phyloP scores from a whole-genome alignment of 2,888 invertebrate species.

The Agrilus mali region DNA sequence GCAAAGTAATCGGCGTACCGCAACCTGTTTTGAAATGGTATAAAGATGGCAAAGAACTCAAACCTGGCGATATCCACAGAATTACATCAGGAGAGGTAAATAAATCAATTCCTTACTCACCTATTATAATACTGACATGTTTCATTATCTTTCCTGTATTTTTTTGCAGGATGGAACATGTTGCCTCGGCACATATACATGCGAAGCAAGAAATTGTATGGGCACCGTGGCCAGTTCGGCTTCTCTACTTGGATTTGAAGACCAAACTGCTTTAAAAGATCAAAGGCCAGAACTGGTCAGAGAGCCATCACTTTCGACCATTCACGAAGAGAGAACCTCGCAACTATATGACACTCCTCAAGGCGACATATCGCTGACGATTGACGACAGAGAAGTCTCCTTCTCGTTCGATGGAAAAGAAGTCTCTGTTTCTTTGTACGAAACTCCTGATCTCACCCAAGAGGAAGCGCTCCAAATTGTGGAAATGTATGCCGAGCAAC shows the following conservation, averaged over 20 bases:
- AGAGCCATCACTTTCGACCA: slow-evolving; percentile 78
- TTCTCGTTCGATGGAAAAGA: slow-evolving; percentile 88
- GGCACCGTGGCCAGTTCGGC: slow-evolving; percentile 81
- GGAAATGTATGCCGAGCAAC: slow-evolving; percentile 88
- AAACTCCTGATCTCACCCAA: slow-evolving; percentile 85
- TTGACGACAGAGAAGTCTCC: slow-evolving; percentile 76
- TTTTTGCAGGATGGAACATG: slow-evolving; percentile 50
- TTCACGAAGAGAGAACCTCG: slow-evolving; percentile 81
- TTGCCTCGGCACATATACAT: slow-evolving; percentile 80
- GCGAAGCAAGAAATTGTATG: slow-evolving; percentile 86
- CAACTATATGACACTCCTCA: slow-evolving; percentile 77
- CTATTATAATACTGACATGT: too few species aligned
- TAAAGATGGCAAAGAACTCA: slow-evolving; percentile 79
- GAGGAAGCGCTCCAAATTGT: slow-evolving; percentile 85
- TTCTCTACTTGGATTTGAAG: slow-evolving; percentile 76
- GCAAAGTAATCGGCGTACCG: slow-evolving; percentile 85
- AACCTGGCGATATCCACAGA: slow-evolving; percentile 82
- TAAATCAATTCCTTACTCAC: too few species aligned
- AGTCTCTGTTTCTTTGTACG: slow-evolving; percentile 80
- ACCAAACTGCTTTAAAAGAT: slow-evolving; percentile 42
- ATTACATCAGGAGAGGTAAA: slow-evolving; percentile 69
- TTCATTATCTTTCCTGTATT: neutral
- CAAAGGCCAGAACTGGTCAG: slow-evolving; percentile 47
- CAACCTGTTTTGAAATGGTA: slow-evolving; percentile 87
- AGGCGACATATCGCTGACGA: slow-evolving; percentile 48